Evolutionary conservation across 2,113 vertebrate genomes (phyloP).

Genomic region (Apteryx owenii): DNA sequence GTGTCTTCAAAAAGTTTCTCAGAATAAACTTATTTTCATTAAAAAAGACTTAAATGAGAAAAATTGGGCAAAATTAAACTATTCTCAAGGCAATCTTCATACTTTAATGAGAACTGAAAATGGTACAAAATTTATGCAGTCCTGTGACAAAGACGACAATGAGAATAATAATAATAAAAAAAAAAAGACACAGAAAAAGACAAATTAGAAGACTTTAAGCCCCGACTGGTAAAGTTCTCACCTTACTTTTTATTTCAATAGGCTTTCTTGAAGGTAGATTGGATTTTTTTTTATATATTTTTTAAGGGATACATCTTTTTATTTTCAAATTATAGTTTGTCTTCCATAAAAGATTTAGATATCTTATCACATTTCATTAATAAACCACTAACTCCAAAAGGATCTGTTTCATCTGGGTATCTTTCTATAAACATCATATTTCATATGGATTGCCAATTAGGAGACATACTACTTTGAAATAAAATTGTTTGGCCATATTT

Average conservation of each 20-base stretch:
- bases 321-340: background rate
- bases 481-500: background rate
- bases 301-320: background rate
- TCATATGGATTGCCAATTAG: background rate
- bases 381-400: background rate
- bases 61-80: slow-evolving; percentile 6
- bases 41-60: background rate
- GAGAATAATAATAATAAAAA: background rate
- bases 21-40: background rate
- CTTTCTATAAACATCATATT: background rate
- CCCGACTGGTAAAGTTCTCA: background rate
- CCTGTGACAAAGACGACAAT: background rate
- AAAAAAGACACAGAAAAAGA: background rate
- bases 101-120: slow-evolving; percentile 15
- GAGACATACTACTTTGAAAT: background rate
- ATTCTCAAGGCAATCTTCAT: background rate
- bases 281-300: background rate
- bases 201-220: background rate
- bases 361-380: background rate
- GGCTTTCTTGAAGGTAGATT: background rate
- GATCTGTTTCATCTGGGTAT: background rate
- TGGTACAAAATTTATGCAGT: background rate
- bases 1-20: background rate
- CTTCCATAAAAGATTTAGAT: background rate
- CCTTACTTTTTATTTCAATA: background rate